Evolutionary conservation across 2,797 vertebrate species (phyloP).

Genomic region (Eurystomus glaucurus): DNA sequence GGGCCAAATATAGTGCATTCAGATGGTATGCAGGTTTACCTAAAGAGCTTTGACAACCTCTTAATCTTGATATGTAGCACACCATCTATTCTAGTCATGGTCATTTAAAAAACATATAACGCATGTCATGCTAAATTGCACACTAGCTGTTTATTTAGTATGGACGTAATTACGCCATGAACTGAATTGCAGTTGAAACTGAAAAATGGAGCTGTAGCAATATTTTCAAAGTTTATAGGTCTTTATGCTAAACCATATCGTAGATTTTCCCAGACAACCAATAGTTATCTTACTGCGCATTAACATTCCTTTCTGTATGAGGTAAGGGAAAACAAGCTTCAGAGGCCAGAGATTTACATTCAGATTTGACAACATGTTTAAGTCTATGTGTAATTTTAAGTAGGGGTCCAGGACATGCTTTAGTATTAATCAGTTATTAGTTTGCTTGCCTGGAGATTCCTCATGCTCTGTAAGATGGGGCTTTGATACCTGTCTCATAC

Average conservation of each 20-base stretch:
- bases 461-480: background rate
- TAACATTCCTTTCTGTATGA: background rate
- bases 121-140: slow-evolving; percentile 36
- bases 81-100: background rate
- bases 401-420: background rate
- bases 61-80: slow-evolving; percentile 51
- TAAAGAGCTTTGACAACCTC: slow-evolving; percentile 43
- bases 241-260: background rate
- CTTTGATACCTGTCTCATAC: background rate
- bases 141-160: slow-evolving; percentile 18
- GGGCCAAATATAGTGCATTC: background rate
- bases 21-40: background rate
- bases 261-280: background rate
- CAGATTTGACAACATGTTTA: background rate
- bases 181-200: slow-evolving; percentile 38
- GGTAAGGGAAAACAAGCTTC: background rate
- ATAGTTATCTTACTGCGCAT: background rate
- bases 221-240: slow-evolving; percentile 38
- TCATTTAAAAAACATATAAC: slow-evolving; percentile 27
- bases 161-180: slow-evolving; percentile 20
- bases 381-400: background rate
- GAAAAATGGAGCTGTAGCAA: background rate
- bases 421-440: background rate
- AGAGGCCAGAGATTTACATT: background rate
- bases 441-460: background rate